Evolutionary conservation across 2,888 invertebrate genomes (phyloP).

Genomic region (Fabriciana adippe): DNA sequence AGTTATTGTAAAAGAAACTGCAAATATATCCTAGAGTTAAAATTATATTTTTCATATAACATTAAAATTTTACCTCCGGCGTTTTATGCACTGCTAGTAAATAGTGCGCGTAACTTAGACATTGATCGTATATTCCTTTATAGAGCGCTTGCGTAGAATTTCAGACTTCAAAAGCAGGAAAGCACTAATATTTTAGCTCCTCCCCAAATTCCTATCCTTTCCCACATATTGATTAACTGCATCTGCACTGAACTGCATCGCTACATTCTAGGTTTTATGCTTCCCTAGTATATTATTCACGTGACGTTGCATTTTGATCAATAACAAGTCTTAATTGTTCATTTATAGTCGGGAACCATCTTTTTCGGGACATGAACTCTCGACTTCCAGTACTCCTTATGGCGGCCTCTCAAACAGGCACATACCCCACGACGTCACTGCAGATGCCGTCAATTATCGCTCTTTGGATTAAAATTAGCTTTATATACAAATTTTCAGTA

Average conservation of each 20-base stretch:
- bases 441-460: too few species aligned
- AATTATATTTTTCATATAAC: too few species aligned
- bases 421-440: too few species aligned
- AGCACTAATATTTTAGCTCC: slow-evolving; percentile 21
- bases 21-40: too few species aligned
- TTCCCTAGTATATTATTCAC: slow-evolving; percentile 3
- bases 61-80: too few species aligned
- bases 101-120: slow-evolving; percentile 11
- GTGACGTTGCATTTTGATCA: slow-evolving; percentile 8
- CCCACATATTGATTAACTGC: slow-evolving; percentile 5
- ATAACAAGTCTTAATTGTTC: background rate
- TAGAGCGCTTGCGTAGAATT: slow-evolving; percentile 20
- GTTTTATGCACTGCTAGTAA: slow-evolving; percentile 14
- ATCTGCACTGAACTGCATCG: slow-evolving; percentile 4
- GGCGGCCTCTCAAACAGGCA: too few species aligned
- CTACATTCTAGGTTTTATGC: slow-evolving; percentile 10
- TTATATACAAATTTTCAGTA: too few species aligned
- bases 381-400: too few species aligned
- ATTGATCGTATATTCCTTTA: slow-evolving; percentile 1
- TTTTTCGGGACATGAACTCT: too few species aligned
- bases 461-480: too few species aligned
- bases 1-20: too few species aligned
- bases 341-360: too few species aligned
- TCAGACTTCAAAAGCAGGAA: slow-evolving; percentile 11
- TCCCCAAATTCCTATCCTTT: slow-evolving; percentile 8